phyloP scores from a whole-genome alignment of 2,888 invertebrate species.

The Parnassius mnemosyne region DNA sequence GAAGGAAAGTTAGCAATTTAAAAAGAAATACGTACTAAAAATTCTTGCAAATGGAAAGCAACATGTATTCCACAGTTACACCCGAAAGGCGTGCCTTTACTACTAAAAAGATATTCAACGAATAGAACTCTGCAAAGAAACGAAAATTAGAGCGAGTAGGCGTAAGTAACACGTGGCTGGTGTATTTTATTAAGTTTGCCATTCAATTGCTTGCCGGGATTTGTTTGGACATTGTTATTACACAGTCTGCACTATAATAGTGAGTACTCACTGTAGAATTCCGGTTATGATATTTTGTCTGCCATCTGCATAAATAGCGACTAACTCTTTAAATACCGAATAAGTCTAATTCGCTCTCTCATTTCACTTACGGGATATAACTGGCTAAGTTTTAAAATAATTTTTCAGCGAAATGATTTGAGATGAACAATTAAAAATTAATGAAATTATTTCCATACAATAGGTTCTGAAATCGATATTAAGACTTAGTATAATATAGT shows the following conservation, averaged over 20 bases:
- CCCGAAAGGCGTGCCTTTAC: constrained; percentile 21
- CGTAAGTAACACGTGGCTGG: constrained; percentile 30
- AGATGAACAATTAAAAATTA: too few relatives aligned
- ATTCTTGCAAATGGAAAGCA: background rate
- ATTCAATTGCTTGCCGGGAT: constrained; percentile 19
- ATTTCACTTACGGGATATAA: too few relatives aligned
- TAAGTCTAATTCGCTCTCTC: too few relatives aligned
- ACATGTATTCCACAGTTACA: constrained; percentile 9
- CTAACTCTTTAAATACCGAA: too few relatives aligned
- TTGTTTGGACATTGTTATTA: constrained; percentile 3
- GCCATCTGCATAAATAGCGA: too few relatives aligned
- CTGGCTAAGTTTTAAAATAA: too few relatives aligned
- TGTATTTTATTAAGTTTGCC: constrained; percentile 26
- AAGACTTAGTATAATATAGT: too few relatives aligned
- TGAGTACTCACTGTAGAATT: background rate
- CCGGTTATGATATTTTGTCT: too few relatives aligned
- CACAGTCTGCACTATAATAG: constrained; percentile 1
- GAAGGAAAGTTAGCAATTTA: constrained; percentile 1
- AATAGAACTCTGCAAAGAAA: constrained; percentile 16
- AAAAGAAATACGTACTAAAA: constrained; percentile 4
- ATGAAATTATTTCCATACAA: too few relatives aligned
- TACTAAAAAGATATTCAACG: constrained; percentile 23
- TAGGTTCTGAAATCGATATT: too few relatives aligned
- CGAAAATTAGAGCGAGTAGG: constrained; percentile 26
- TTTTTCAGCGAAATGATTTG: too few relatives aligned